A percentile compares a stretch with the other conserved stretches of the same genome.
These are phyloP conservation scores for Enteromius mattozi DNA, from an alignment of 2,797 vertebrate genomes.

Conservation along the genomic window DNA sequence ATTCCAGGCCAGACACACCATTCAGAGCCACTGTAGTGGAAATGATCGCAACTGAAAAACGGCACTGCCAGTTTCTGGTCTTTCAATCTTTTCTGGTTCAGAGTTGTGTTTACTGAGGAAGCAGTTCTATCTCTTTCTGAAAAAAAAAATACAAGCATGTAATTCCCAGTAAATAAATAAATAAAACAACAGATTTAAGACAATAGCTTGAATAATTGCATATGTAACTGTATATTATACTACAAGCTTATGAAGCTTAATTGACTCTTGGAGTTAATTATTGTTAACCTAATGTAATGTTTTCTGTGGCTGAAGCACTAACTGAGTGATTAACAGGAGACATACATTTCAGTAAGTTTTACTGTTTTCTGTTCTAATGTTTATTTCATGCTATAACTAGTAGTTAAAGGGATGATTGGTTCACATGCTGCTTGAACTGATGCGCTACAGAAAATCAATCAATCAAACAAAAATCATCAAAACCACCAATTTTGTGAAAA, in stretches of 20 bases:
- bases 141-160: background rate
- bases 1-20: slow-evolving; percentile 64
- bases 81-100: slow-evolving; percentile 54
- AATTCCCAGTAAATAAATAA: background rate
- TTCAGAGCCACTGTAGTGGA: slow-evolving; percentile 66
- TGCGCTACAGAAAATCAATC: background rate
- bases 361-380: background rate
- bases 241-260: background rate
- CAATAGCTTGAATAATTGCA: background rate
- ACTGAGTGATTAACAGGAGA: background rate
- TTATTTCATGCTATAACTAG: background rate
- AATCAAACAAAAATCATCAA: background rate
- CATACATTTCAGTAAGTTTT: background rate
- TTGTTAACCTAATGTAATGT: background rate
- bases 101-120: background rate
- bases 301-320: background rate
- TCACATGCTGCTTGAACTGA: background rate
- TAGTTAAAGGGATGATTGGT: background rate
- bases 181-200: background rate
- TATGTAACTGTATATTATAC: background rate
- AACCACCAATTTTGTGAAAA: background rate
- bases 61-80: slow-evolving; percentile 58
- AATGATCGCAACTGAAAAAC: slow-evolving; percentile 65
- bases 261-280: background rate
- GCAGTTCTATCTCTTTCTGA: background rate